phyloP scores from a whole-genome alignment of 2,888 invertebrate genomes.

The Dasysyrphus tricinctus region DNA sequence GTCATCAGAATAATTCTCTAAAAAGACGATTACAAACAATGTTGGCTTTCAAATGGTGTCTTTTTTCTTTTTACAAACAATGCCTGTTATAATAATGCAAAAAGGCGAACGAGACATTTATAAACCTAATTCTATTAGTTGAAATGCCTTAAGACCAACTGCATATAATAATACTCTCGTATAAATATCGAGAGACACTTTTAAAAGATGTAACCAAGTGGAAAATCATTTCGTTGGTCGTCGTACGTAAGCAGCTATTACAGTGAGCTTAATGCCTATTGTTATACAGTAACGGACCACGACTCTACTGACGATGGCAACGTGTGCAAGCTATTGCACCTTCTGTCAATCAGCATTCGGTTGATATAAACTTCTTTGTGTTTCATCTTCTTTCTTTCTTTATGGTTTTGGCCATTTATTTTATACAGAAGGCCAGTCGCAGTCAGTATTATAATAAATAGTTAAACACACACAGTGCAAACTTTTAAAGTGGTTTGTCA shows the following conservation, averaged over 20 bases:
- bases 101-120: constrained; percentile 31
- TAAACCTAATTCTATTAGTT: constrained; percentile 52
- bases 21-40: background rate
- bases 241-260: background rate
- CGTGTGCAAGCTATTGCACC: constrained; percentile 45
- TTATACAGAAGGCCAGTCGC: constrained; percentile 20
- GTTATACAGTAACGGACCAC: constrained; percentile 6
- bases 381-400: constrained; percentile 12
- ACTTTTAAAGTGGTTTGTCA: constrained; percentile 46
- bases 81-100: constrained; percentile 34
- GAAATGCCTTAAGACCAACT: constrained; percentile 13
- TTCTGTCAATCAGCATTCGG: constrained; percentile 26
- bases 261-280: constrained; percentile 20
- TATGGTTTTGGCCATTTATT: constrained; percentile 23
- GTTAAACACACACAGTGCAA: constrained; percentile 1
- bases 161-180: constrained; percentile 2
- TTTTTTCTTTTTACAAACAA: background rate
- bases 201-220: constrained; percentile 35
- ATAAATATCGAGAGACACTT: constrained; percentile 7
- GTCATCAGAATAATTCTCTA: background rate
- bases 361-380: constrained; percentile 16
- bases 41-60: background rate
- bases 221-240: constrained; percentile 10
- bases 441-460: constrained; percentile 1
- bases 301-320: background rate